phyloP scores from a whole-genome alignment of 1,140 invertebrate species.

The Tetramorium alpestre region DNA sequence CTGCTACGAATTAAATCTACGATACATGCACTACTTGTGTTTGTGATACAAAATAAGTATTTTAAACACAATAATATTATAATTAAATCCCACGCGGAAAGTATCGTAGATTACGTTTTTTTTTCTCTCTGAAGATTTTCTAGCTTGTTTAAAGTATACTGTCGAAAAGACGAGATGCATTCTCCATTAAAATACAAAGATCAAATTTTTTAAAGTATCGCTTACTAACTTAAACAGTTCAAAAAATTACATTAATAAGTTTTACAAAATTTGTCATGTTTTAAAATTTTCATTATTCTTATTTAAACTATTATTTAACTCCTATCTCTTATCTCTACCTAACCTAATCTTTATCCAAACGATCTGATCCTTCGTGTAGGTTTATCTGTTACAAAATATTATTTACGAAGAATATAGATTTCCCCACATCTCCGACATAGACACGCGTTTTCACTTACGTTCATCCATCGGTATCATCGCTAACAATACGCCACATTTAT shows the following conservation, averaged over 20 bases:
- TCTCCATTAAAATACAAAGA: not conserved
- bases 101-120: not conserved
- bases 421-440: not conserved
- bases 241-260: not conserved
- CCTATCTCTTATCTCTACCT: too few relatives aligned
- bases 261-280: not conserved
- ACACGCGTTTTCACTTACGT: slow-evolving; percentile 46
- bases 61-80: not conserved
- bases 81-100: not conserved
- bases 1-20: not conserved
- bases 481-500: slow-evolving; percentile 53
- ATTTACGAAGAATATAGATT: not conserved
- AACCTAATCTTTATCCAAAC: not conserved
- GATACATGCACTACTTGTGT: not conserved
- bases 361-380: not conserved
- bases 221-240: not conserved
- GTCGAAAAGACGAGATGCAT: too few relatives aligned
- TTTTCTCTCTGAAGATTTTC: not conserved
- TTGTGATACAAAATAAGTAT: not conserved
- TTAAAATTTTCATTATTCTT: not conserved
- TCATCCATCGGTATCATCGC: slow-evolving; percentile 31
- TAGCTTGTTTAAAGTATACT: not conserved
- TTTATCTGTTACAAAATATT: slow-evolving; percentile 12
- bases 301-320: not conserved
- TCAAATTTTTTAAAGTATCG: not conserved